phyloP scores from a whole-genome alignment of 1,140 invertebrate species.

The Nilaparvata lugens region DNA sequence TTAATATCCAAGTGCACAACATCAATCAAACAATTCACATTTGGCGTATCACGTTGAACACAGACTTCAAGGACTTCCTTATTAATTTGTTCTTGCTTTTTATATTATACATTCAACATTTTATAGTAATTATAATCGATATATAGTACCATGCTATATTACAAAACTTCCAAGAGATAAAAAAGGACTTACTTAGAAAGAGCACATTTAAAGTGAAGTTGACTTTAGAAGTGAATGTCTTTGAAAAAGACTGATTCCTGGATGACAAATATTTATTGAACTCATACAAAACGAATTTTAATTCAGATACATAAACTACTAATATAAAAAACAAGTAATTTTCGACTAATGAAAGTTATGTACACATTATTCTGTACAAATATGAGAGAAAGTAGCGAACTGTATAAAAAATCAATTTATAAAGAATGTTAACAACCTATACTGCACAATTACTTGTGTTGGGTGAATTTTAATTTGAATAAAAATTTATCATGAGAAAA shows the following conservation, averaged over 20 bases:
- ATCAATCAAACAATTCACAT: conserved; percentile 15
- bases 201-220: background rate
- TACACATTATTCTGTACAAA: too few relatives aligned
- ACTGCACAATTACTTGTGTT: too few relatives aligned
- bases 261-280: background rate
- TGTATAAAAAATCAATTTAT: too few relatives aligned
- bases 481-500: background rate
- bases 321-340: too few relatives aligned
- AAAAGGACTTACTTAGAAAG: background rate
- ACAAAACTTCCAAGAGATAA: background rate
- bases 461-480: too few relatives aligned
- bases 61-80: conserved; percentile 1
- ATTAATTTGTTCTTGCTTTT: background rate
- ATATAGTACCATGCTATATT: background rate
- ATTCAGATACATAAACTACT: background rate
- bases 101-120: conserved; percentile 2
- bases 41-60: conserved; percentile 15
- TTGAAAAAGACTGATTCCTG: background rate
- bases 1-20: conserved; percentile 1
- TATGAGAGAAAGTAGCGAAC: too few relatives aligned
- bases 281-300: background rate
- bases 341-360: too few relatives aligned
- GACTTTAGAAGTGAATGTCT: background rate
- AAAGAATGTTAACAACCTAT: too few relatives aligned
- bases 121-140: conserved; percentile 1